These are phyloP conservation scores for Chironomus striatipennis DNA, from an alignment of 1,140 invertebrate genomes.

Conservation along the genomic window DNA sequence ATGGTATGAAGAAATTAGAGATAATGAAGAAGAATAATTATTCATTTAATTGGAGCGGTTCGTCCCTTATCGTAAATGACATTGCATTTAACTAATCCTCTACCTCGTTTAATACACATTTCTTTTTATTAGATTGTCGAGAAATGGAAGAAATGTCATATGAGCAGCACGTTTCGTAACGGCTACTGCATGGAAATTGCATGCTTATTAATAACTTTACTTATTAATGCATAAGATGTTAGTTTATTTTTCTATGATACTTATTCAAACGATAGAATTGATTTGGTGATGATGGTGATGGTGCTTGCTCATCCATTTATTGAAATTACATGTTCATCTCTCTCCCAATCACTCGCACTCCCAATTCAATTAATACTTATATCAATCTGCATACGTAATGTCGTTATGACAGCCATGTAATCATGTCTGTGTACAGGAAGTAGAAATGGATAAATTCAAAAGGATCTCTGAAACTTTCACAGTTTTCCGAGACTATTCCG, in stretches of 20 bases:
- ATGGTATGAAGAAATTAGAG: background rate
- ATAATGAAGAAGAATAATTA: conserved; percentile 6
- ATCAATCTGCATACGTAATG: background rate
- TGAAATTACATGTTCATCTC: background rate
- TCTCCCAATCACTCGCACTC: background rate
- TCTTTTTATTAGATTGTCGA: background rate
- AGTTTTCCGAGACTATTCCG: too few species aligned
- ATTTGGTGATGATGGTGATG: background rate
- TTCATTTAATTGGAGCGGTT: background rate
- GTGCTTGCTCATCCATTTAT: background rate
- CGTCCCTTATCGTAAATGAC: background rate
- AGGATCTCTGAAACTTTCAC: too few species aligned
- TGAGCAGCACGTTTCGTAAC: background rate
- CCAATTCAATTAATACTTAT: conserved; percentile 9
- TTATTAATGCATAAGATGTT: too few species aligned
- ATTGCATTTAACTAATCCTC: background rate
- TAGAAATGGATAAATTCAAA: too few species aligned
- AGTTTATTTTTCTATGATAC: too few species aligned
- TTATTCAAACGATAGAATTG: background rate
- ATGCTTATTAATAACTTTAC: background rate
- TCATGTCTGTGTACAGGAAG: too few species aligned
- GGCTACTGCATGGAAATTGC: background rate
- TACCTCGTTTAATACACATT: background rate
- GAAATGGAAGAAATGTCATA: background rate
- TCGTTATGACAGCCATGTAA: background rate